These are phyloP conservation scores for Stenoptilia bipunctidactyla DNA, from an alignment of 2,888 invertebrate genomes.

Conservation along the genomic window DNA sequence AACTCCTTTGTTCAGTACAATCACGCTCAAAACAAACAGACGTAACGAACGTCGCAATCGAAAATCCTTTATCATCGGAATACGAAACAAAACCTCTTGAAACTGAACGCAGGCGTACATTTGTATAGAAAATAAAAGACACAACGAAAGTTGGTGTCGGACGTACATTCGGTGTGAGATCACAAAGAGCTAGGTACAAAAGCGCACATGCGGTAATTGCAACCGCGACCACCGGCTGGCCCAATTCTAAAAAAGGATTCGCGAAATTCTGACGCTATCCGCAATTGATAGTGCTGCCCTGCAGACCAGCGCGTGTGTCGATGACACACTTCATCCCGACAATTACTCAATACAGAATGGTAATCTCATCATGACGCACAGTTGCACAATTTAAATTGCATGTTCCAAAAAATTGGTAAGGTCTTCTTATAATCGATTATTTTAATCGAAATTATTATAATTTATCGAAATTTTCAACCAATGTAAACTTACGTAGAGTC, in stretches of 20 bases:
- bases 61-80: conserved; percentile 17
- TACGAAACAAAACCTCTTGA: conserved; percentile 25
- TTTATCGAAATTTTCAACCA: no score
- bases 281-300: conserved; percentile 23
- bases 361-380: no score
- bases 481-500: no score
- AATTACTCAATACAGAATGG: no score
- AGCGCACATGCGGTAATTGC: conserved; percentile 33
- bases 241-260: conserved; percentile 31
- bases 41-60: conserved; percentile 16
- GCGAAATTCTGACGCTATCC: conserved; percentile 28
- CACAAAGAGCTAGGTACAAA: conserved; percentile 29
- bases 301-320: conserved; percentile 20
- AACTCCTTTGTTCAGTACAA: conserved; percentile 4
- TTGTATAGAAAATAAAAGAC: conserved; percentile 19
- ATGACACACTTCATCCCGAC: conserved; percentile 11
- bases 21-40: conserved; percentile 8
- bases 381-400: no score
- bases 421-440: no score
- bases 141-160: conserved; percentile 11
- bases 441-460: no score
- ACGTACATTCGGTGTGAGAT: conserved; percentile 24
- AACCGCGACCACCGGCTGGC: conserved; percentile 24
- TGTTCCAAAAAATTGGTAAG: no score
- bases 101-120: conserved; percentile 21